Percentiles rank a stretch among this genome's conserved stretches.
Evolutionary conservation across 2,888 invertebrate genomes (phyloP).

Genomic region (Noctua janthina): DNA sequence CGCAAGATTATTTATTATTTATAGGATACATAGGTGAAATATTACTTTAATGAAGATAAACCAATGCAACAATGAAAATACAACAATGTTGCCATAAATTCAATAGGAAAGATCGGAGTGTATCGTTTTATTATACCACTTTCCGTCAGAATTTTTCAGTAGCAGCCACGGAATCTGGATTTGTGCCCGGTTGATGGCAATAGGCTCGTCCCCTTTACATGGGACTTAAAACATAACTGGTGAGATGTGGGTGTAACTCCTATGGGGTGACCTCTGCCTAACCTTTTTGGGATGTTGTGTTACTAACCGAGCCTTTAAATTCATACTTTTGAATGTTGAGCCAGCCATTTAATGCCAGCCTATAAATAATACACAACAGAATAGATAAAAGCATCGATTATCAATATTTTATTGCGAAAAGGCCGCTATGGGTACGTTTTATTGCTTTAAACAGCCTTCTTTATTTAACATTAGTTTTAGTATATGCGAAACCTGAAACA

Average conservation of each 20-base stretch:
- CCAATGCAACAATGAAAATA: not conserved
- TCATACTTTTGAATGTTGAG: not conserved
- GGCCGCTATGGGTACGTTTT: not conserved
- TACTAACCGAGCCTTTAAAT: not conserved
- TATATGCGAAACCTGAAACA: no score
- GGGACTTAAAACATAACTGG: no score
- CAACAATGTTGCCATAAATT: not conserved
- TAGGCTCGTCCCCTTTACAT: no score
- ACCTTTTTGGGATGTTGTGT: not conserved
- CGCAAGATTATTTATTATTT: no score
- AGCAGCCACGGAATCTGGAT: not conserved
- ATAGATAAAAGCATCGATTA: not conserved
- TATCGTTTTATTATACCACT: no score
- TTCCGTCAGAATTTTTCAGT: not conserved
- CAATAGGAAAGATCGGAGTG: no score
- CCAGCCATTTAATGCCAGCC: no score
- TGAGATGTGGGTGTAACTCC: no score
- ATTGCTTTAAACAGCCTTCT: not conserved
- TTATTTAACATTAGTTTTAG: not conserved
- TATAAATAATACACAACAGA: not conserved
- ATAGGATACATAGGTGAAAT: no score
- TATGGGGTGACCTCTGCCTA: not conserved
- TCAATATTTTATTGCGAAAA: not conserved
- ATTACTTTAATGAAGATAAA: no score
- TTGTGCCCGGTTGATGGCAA: not conserved